Conservation (phyloP, 2,113 vertebrate species). For the Oophaga pumilio region DNA sequence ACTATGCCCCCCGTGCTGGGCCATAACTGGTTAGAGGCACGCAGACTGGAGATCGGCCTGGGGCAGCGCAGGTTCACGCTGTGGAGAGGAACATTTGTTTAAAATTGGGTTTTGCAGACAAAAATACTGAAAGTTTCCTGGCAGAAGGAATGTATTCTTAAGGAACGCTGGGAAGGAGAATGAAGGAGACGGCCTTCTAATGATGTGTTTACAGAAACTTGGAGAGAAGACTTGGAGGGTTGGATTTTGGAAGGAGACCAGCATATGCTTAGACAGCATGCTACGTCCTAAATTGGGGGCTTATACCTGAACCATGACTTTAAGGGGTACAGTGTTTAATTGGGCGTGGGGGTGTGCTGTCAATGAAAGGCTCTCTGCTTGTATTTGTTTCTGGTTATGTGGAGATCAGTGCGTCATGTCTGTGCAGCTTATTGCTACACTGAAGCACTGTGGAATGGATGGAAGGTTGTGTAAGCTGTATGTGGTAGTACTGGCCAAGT, state of each 20-base stretch:
- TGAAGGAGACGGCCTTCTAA: constrained; percentile 61
- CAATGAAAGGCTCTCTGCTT: background rate
- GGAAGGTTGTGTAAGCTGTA: too few species aligned
- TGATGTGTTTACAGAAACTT: constrained; percentile 73
- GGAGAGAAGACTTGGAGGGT: constrained; percentile 65
- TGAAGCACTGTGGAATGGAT: too few species aligned
- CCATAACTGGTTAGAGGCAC: background rate
- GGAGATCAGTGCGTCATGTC: background rate
- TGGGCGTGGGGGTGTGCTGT: background rate
- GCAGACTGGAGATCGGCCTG: background rate
- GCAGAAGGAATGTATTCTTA: constrained; percentile 60
- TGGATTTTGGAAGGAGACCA: constrained; percentile 68
- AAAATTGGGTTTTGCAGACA: constrained; percentile 57
- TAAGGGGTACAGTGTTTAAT: background rate
- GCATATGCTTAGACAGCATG: constrained; percentile 57
- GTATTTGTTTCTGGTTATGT: background rate
- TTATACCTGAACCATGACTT: background rate
- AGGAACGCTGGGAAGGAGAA: constrained; percentile 62
- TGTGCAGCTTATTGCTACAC: too few species aligned
- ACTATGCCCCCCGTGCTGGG: background rate
- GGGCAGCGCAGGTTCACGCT: constrained; percentile 46
- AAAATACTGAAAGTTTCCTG: constrained; percentile 63
- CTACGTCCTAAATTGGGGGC: background rate
- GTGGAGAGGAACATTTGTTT: constrained; percentile 58
- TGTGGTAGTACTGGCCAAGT: too few species aligned